Base-by-base conservation (phyloP, 2,797 vertebrate genomes). In the Orestias chungarensis region DNA sequence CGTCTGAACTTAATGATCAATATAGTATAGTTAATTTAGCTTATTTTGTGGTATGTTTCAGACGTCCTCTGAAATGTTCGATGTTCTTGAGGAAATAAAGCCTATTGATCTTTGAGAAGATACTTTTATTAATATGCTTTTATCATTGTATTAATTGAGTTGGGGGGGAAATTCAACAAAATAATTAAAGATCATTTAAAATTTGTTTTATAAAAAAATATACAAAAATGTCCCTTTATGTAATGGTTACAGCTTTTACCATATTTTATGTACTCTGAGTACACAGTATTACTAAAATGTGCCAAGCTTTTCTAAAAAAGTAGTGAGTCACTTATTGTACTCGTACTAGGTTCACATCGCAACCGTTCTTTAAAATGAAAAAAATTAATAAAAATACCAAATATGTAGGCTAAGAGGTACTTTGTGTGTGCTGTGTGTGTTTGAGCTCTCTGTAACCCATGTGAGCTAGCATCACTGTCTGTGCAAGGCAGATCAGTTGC, bases 401-500 rank as follows among this genome's bases (percentile, higher is more conserved):
- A 87, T n/a, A n/a, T 88, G 83, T 82, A 88, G 76, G 74, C 80
- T 83, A 88, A 83, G 71, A 86, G 80, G 78, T 74, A 52, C 62
- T 79, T 71, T 44, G 17, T 57, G 31, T 59, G 55, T 78, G 54
- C 64, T 52, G 64, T 69, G 76, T 50, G 38, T 55, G 69, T 54
- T 69, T 82, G 71, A 75, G 76, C 73, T 84, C 72, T 74, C 54
- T 84, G 87, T 86, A 84, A 78, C 71, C 81, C 73, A 78, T 83
- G 78, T 88, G 84, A 89, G 83, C 78, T 82, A 74, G 84, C 88
- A 90, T 92, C 87, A 89, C 85, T 93, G 89, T 91, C 85, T 73
- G 84, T 86, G 86, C 90, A 84, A 90, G 91, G 89, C 91, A 91
- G 91, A 91, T 92, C 87, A 92, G 94, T 95, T 95, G 94, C 94